A percentile compares a stretch with the other conserved stretches of the same genome.
These are phyloP conservation scores for Listronotus bonariensis DNA, from an alignment of 1,140 invertebrate species.

Conservation along the genomic window DNA sequence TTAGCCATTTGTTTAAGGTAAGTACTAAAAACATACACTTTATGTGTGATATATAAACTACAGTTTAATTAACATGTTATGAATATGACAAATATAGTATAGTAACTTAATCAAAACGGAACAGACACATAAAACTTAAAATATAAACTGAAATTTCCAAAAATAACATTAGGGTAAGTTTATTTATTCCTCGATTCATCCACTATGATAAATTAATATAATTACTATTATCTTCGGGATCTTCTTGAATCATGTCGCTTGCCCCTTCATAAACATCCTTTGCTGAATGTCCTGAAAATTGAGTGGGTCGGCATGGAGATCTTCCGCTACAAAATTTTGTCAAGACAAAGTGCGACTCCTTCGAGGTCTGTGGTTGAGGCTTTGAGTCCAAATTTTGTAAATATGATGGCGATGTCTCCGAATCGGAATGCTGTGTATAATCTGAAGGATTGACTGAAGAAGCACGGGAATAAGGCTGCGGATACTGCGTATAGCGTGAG, in stretches of 20 bases:
- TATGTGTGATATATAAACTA: background rate
- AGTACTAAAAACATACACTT: background rate
- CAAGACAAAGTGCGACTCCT: background rate
- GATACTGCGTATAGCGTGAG: too few species aligned
- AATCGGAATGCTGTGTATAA: conserved; percentile 1
- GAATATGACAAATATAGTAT: conserved; percentile 1
- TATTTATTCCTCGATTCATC: too few species aligned
- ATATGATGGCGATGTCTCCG: background rate
- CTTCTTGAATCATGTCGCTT: background rate
- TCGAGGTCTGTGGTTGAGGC: background rate
- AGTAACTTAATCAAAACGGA: too few species aligned
- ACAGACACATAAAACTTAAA: too few species aligned
- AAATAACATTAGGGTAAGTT: background rate
- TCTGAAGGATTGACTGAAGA: conserved; percentile 1
- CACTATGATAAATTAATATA: too few species aligned
- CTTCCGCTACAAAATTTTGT: conserved; percentile 1
- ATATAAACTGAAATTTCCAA: background rate
- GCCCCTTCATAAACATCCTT: conserved; percentile 2
- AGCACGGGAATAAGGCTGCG: conserved; percentile 2
- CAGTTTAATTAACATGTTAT: background rate
- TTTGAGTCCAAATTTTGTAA: background rate
- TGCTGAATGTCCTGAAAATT: background rate
- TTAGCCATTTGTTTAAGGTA: conserved; percentile 11
- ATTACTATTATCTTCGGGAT: too few species aligned
- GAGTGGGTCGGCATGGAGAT: background rate